Percentiles rank a stretch among this genome's conserved stretches.
Evolutionary conservation across 1,140 invertebrate species (phyloP).

Genomic region (Polypedilum pembai): DNA sequence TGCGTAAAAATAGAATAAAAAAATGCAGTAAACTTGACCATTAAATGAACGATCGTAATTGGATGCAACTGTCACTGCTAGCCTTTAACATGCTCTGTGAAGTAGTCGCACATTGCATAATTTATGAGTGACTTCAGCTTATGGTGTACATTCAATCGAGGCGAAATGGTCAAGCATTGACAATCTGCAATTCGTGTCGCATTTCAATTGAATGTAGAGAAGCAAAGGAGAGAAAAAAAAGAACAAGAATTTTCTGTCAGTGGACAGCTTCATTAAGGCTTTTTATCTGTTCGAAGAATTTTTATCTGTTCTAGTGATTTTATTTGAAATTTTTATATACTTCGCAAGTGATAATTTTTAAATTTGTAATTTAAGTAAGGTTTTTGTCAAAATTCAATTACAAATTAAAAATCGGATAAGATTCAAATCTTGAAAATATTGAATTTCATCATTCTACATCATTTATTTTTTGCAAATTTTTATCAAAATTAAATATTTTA

Average conservation of each 20-base stretch:
- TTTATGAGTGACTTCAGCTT: slow-evolving; percentile 18
- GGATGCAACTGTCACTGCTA: not conserved
- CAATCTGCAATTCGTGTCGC: not conserved
- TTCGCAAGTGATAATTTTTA: too few relatives aligned
- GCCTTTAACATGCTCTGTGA: not conserved
- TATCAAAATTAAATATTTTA: too few relatives aligned
- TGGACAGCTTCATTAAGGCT: slow-evolving; percentile 19
- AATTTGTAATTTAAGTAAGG: too few relatives aligned
- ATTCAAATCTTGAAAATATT: too few relatives aligned
- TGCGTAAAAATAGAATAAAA: not conserved
- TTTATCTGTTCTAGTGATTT: not conserved
- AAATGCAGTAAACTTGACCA: not conserved
- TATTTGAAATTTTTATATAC: not conserved
- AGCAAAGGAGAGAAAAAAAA: not conserved
- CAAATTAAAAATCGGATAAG: too few relatives aligned
- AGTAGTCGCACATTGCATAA: slow-evolving; percentile 24
- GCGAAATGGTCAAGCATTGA: not conserved
- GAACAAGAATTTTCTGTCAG: slow-evolving; percentile 1
- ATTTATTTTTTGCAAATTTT: too few relatives aligned
- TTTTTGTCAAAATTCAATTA: too few relatives aligned
- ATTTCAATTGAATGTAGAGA: not conserved
- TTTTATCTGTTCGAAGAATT: not conserved
- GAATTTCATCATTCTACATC: too few relatives aligned
- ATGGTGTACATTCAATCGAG: not conserved
- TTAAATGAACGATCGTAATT: not conserved